Conservation (phyloP, 2,797 vertebrate species). For the Lutjanus campechanus region DNA sequence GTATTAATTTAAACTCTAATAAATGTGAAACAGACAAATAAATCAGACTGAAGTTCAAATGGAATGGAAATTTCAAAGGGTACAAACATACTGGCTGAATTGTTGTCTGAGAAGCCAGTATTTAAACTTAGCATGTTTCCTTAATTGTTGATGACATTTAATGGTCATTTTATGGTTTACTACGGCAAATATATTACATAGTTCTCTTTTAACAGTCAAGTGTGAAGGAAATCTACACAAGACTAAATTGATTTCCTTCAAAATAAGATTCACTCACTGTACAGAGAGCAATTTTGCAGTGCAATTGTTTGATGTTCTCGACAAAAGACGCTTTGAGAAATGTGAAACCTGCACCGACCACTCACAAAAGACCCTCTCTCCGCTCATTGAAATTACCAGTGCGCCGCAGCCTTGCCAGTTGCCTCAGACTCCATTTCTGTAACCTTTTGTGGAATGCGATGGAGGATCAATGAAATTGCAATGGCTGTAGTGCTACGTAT, state of each 20-base stretch:
- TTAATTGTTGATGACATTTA: too few relatives aligned
- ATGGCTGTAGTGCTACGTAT: conserved; percentile 68
- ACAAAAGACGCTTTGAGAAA: conserved; percentile 32
- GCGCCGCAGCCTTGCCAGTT: conserved; percentile 18
- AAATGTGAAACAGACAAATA: too few relatives aligned
- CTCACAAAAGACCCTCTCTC: conserved; percentile 26
- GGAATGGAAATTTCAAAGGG: too few relatives aligned
- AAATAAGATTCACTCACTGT: neutral
- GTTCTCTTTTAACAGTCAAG: neutral
- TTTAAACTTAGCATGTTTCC: too few relatives aligned
- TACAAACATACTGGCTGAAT: too few relatives aligned
- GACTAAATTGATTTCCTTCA: neutral
- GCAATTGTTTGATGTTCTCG: conserved; percentile 31
- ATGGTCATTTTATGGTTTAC: too few relatives aligned
- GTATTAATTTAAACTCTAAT: too few relatives aligned
- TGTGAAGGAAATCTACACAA: neutral
- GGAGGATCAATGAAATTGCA: conserved; percentile 81
- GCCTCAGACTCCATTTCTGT: conserved; percentile 64
- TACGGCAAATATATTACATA: too few relatives aligned
- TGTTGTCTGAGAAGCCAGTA: too few relatives aligned
- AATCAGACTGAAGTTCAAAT: too few relatives aligned
- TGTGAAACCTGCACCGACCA: conserved; percentile 19
- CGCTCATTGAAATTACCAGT: conserved; percentile 52
- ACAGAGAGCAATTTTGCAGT: conserved; percentile 5
- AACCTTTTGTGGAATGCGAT: conserved; percentile 78